Base-by-base conservation (phyloP, 2,113 vertebrate species). In the Conger conger region DNA sequence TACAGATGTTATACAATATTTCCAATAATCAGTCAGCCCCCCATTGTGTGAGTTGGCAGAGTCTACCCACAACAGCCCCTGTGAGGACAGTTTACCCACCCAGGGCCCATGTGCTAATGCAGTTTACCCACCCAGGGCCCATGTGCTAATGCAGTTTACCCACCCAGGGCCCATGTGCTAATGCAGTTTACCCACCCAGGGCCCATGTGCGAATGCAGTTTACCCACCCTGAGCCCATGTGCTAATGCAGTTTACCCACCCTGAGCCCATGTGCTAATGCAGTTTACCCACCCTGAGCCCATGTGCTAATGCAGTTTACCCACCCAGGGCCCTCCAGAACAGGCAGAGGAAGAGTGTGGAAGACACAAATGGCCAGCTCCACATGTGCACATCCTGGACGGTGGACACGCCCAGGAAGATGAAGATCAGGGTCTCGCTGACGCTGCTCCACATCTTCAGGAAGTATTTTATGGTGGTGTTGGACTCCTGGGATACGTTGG, bases 391-490 rank as follows among this genome's bases (percentile, higher is more conserved):
- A 7, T 96, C 95, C 84, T 94, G 94, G 36, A 96, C 94, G 60
- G 95, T 96, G 89, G 96, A 96, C 83, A 97, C 94, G 0, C 95
- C 95, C 3, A 97, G 94, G 89, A 97, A 96, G 92, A 96, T 95
- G 90, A 96, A 96, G 89, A 96, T 96, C 79, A 96, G 93, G 50
- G 94, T 96, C 60, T 97, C 96, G 0, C 94, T 96, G 18, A 96
- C 94, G 0, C 95, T 96, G 92, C 94, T 97, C 94, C 95, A 97
- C 95, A 96, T 96, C 94, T 97, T 97, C 93, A 97, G 94, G 91
- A 96, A 97, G 88, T 96, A 97, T 86, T 96, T 95, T 85, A 96
- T 94, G 45, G 95, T 97, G 82, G 93, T 96, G 86, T 96, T 95
- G 87, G 96, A 97, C 85, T 95, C 95, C 86, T 96, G 93, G 0